Conservation (phyloP, 1,140 invertebrate genomes). For the Luehdorfia chinensis region DNA sequence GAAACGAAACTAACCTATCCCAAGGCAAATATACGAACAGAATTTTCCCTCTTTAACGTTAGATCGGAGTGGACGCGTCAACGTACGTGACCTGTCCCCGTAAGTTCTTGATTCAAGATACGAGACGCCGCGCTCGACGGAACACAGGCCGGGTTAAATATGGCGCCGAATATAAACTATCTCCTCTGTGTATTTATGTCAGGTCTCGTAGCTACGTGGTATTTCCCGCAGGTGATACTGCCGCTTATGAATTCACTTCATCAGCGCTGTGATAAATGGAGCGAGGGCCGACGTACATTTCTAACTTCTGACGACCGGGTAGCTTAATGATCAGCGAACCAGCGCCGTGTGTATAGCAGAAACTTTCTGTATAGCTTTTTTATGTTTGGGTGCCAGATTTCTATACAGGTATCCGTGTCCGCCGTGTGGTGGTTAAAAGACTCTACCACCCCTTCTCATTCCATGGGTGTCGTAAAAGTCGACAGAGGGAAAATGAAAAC, state of each 20-base stretch:
- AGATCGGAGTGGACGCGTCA: constrained; percentile 2
- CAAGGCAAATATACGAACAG: neutral
- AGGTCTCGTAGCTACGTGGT: neutral
- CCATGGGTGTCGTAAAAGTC: too few relatives aligned
- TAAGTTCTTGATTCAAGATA: constrained; percentile 27
- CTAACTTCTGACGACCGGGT: too few relatives aligned
- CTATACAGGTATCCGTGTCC: too few relatives aligned
- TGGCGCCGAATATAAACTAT: constrained; percentile 35
- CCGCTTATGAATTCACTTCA: constrained; percentile 8
- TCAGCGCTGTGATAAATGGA: neutral
- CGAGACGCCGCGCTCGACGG: constrained; percentile 30
- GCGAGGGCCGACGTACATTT: too few relatives aligned
- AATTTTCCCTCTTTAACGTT: neutral
- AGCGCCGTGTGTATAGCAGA: too few relatives aligned
- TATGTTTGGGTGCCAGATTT: too few relatives aligned
- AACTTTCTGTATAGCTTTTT: too few relatives aligned
- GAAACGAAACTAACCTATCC: constrained; percentile 7
- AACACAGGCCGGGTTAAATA: constrained; percentile 29
- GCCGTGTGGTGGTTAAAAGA: too few relatives aligned
- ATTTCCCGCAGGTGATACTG: constrained; percentile 17
- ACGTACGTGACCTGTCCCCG: constrained; percentile 15
- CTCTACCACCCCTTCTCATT: too few relatives aligned
- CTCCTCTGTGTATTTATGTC: constrained; percentile 21
- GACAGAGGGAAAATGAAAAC: too few relatives aligned
- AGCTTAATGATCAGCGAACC: too few relatives aligned